phyloP scores from a whole-genome alignment of 2,888 invertebrate species.

The Stenichneumon culpator region DNA sequence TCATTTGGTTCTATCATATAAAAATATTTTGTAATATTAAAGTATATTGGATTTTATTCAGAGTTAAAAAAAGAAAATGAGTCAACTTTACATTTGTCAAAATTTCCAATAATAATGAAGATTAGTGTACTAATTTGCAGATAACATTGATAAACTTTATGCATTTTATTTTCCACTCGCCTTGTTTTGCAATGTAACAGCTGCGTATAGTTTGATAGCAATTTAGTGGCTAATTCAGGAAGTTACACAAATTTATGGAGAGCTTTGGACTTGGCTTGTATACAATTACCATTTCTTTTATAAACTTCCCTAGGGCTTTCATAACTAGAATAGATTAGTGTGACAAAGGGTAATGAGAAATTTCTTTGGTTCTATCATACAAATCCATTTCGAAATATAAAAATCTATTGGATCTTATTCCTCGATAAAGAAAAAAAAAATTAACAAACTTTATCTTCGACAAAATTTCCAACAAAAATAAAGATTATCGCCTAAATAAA shows the following conservation, averaged over 20 bases:
- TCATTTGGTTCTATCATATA: not conserved
- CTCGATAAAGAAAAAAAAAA: too few species aligned
- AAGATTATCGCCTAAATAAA: too few species aligned
- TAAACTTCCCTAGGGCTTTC: not conserved
- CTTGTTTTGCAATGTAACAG: slow-evolving; percentile 3
- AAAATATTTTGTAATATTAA: not conserved
- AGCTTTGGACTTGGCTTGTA: not conserved
- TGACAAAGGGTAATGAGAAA: not conserved
- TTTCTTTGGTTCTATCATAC: not conserved
- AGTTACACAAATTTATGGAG: not conserved
- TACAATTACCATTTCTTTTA: not conserved
- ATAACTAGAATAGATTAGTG: not conserved
- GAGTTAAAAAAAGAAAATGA: too few species aligned
- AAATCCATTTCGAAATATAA: not conserved
- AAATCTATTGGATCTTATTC: too few species aligned
- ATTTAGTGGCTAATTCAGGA: not conserved
- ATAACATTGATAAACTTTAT: not conserved
- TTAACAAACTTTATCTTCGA: not conserved
- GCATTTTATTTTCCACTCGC: not conserved
- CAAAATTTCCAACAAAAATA: not conserved
- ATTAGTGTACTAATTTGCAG: too few species aligned
- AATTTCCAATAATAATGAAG: not conserved
- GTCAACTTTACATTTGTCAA: not conserved
- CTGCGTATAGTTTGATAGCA: not conserved
- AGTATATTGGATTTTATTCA: not conserved